phyloP scores from a whole-genome alignment of 2,888 invertebrate genomes.

The Drosophila merina region DNA sequence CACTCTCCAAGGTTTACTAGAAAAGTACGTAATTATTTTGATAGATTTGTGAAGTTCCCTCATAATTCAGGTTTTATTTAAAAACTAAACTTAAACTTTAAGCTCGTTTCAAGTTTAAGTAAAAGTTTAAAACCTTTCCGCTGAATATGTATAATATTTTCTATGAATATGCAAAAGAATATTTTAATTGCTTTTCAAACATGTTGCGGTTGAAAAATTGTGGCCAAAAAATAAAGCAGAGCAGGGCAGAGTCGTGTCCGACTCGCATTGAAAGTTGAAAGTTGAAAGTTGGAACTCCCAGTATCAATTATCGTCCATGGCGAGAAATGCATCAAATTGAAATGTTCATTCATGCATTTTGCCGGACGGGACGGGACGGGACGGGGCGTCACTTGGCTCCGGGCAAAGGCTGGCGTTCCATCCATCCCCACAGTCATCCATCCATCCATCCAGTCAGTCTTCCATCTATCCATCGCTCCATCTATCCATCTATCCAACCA shows the following conservation, averaged over 20 bases:
- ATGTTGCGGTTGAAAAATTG: neutral
- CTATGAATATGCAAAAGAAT: neutral
- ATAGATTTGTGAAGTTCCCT: neutral
- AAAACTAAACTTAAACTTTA: no score
- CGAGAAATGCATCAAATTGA: constrained; percentile 50
- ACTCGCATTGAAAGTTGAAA: neutral
- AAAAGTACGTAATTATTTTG: neutral
- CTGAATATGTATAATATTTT: neutral
- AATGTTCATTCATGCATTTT: constrained; percentile 54
- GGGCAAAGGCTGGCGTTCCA: constrained; percentile 19
- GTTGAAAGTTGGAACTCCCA: constrained; percentile 1
- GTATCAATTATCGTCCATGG: constrained; percentile 46
- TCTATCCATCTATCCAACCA: constrained; percentile 14
- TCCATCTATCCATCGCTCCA: constrained; percentile 49
- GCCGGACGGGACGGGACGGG: constrained; percentile 25
- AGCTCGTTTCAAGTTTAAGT: no score
- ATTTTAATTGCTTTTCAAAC: neutral
- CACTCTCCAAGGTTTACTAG: neutral
- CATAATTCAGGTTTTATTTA: no score
- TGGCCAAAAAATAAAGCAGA: neutral
- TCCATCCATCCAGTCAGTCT: neutral
- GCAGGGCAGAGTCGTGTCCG: neutral
- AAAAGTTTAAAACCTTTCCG: no score
- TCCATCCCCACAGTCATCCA: constrained; percentile 1
- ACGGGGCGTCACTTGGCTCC: constrained; percentile 20